Conservation (phyloP, 2,797 vertebrate genomes). For the Onychomys arenicola region DNA sequence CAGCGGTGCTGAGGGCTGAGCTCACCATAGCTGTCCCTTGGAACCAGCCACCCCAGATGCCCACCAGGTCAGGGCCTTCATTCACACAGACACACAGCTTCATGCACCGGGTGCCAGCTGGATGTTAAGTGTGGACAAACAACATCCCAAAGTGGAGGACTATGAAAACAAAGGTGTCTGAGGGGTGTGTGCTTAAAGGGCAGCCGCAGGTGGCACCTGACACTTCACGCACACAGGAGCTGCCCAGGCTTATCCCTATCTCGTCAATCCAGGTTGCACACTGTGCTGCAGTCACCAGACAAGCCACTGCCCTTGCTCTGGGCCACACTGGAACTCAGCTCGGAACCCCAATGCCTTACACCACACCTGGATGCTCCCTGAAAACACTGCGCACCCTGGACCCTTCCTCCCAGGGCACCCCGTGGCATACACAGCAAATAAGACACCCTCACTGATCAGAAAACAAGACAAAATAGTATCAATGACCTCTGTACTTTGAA, state of each 20-base stretch:
- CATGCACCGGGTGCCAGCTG: accelerated
- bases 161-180: neutral
- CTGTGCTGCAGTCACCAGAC: neutral
- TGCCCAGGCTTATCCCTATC: neutral
- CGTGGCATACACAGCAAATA: neutral
- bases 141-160: neutral
- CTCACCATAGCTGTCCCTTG: neutral
- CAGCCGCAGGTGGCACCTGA: neutral
- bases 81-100: neutral
- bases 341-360: neutral
- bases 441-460: neutral
- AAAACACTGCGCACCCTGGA: neutral
- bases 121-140: neutral
- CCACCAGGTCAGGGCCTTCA: neutral
- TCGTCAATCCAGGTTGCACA: neutral
- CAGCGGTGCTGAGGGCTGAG: neutral
- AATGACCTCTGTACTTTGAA: neutral
- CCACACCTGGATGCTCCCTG: neutral
- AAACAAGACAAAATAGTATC: neutral
- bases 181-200: accelerated
- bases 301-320: neutral
- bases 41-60: neutral
- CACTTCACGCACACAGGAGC: neutral
- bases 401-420: too few species aligned
- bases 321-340: neutral